phyloP scores from a whole-genome alignment of 1,140 invertebrate genomes.

The Prorops nasuta region DNA sequence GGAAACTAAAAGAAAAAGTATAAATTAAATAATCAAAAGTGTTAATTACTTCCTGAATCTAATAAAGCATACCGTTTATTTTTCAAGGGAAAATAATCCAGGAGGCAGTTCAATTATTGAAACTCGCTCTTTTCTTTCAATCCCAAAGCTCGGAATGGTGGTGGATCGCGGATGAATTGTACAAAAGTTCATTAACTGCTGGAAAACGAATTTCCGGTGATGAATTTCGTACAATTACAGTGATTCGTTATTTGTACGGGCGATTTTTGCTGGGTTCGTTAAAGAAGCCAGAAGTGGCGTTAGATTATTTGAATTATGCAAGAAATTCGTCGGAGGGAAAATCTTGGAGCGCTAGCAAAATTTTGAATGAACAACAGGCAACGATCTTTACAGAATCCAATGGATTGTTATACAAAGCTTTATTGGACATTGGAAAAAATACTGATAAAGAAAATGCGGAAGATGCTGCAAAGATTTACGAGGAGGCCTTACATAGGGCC shows the following conservation, averaged over 20 bases:
- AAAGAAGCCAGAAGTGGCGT: conserved; percentile 19
- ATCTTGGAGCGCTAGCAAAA: conserved; percentile 39
- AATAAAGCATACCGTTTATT: not conserved
- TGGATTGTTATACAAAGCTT: conserved; percentile 49
- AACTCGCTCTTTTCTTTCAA: conserved; percentile 52
- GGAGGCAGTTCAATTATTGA: conserved; percentile 48
- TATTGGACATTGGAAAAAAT: conserved; percentile 48
- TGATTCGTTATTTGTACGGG: conserved; percentile 58
- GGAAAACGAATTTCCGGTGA: conserved; percentile 48
- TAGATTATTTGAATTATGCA: conserved; percentile 34
- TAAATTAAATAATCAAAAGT: not conserved
- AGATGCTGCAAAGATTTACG: conserved; percentile 50
- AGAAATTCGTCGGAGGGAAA: conserved; percentile 35
- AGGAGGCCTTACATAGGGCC: conserved; percentile 55
- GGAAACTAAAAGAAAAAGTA: conserved; percentile 26
- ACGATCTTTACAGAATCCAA: conserved; percentile 56
- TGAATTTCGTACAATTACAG: conserved; percentile 49
- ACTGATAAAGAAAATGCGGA: conserved; percentile 37
- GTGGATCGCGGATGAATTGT: conserved; percentile 62
- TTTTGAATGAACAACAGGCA: conserved; percentile 18
- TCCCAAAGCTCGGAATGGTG: conserved; percentile 56
- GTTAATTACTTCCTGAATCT: not conserved
- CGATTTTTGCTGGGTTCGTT: conserved; percentile 58
- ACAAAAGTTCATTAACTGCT: conserved; percentile 49
- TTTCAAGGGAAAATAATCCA: no score